A percentile compares a stretch with the other conserved stretches of the same genome.
Evolutionary conservation across 35 echinoderm and acorn worm genomes (phyloP).

Genomic region (Holothuria glaberrima): DNA sequence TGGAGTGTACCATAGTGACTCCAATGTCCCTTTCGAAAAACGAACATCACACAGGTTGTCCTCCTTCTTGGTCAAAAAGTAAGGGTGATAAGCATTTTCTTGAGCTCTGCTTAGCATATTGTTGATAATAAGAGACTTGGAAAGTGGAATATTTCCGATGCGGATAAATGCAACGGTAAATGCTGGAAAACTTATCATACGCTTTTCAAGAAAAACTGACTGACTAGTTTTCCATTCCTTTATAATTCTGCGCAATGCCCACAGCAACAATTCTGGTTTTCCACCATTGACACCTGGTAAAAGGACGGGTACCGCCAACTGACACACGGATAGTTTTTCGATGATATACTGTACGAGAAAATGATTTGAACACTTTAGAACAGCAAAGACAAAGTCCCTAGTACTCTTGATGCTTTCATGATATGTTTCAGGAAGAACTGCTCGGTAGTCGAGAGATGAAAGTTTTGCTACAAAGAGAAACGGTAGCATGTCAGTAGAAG

Average conservation of each 20-base stretch:
- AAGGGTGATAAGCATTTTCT: neutral
- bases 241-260: conserved; percentile 17
- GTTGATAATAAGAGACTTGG: conserved; percentile 27
- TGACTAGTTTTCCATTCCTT: conserved; percentile 43
- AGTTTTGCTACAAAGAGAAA: conserved; percentile 20
- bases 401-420: neutral
- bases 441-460: conserved; percentile 4
- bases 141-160: neutral
- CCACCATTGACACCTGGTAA: neutral
- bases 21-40: conserved; percentile 39
- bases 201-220: conserved; percentile 1
- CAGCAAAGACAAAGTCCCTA: conserved; percentile 12
- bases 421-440: conserved; percentile 38
- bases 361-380: conserved; percentile 14
- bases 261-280: neutral
- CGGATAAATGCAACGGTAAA: conserved; percentile 39
- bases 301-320: conserved; percentile 23
- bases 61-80: conserved; percentile 32
- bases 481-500: conserved; percentile 2
- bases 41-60: neutral
- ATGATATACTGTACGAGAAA: conserved; percentile 32
- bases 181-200: conserved; percentile 14
- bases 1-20: conserved; percentile 21
- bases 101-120: conserved; percentile 17
- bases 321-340: conserved; percentile 28